A percentile compares a stretch with the other conserved stretches of the same genome.
These are phyloP conservation scores for Fulica atra DNA, from an alignment of 2,113 vertebrate species.

Conservation along the genomic window DNA sequence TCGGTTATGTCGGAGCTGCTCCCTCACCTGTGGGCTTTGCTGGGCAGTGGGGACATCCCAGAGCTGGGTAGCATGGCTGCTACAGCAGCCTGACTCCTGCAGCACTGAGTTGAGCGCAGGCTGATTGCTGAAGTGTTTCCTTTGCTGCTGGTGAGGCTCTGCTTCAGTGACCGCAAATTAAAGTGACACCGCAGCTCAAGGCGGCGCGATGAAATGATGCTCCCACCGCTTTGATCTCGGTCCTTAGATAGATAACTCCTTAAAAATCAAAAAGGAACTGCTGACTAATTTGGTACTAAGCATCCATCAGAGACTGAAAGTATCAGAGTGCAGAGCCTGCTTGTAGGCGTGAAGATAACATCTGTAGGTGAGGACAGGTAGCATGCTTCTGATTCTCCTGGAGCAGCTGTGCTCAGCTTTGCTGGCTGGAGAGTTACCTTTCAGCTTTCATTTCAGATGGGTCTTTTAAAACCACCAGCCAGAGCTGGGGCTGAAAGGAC, in stretches of 20 bases:
- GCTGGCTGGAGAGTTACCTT: slow-evolving; percentile 17
- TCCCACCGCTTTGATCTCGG: slow-evolving; percentile 14
- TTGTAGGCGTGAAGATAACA: neutral
- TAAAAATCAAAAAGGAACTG: neutral
- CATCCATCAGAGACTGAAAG: neutral
- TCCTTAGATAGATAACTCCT: slow-evolving; percentile 5
- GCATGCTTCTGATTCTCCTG: neutral
- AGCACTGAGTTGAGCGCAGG: neutral
- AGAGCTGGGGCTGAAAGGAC: neutral
- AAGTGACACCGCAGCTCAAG: slow-evolving; percentile 46
- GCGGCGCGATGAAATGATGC: slow-evolving; percentile 8
- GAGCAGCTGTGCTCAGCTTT: slow-evolving; percentile 58
- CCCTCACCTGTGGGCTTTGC: neutral
- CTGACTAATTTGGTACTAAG: slow-evolving; percentile 7
- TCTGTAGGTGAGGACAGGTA: neutral
- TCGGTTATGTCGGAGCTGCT: neutral
- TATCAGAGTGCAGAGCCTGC: neutral
- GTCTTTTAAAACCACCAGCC: neutral
- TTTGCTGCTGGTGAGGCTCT: slow-evolving; percentile 11
- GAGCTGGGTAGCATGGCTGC: neutral
- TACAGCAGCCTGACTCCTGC: neutral
- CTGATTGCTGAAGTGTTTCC: slow-evolving; percentile 16
- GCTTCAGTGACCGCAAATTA: slow-evolving; percentile 52
- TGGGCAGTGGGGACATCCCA: neutral
- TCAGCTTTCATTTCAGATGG: slow-evolving; percentile 44